These are phyloP conservation scores for Pica pica DNA, from an alignment of 2,113 vertebrate species.

Conservation along the genomic window DNA sequence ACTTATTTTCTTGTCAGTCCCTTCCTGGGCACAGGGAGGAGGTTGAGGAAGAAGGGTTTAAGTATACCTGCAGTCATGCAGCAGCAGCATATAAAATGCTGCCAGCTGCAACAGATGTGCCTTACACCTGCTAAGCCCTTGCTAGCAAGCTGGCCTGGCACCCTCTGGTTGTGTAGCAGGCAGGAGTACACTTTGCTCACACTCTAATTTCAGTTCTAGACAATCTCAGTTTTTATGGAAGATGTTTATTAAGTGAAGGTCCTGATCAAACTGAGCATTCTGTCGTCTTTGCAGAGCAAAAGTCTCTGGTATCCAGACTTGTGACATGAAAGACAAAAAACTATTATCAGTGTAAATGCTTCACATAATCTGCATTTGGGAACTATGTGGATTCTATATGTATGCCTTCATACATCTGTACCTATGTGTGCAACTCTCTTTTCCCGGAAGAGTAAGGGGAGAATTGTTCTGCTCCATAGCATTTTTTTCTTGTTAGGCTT, in stretches of 20 bases:
- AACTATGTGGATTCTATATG: background rate
- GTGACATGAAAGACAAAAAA: background rate
- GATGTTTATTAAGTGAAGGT: background rate
- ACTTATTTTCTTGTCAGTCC: background rate
- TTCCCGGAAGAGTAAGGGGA: background rate
- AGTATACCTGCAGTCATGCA: background rate
- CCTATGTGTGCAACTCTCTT: background rate
- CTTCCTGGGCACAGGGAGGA: background rate
- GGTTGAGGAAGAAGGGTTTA: background rate
- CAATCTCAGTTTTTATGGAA: background rate
- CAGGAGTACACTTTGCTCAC: background rate
- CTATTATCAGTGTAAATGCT: background rate
- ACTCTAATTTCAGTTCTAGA: background rate
- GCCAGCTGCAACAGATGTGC: constrained; percentile 21
- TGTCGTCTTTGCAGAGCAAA: background rate
- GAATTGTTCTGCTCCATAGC: background rate
- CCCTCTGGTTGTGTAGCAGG: background rate
- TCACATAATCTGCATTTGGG: background rate
- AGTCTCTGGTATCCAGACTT: background rate
- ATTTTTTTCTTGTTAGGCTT: background rate
- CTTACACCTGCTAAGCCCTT: background rate
- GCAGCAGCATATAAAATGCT: background rate
- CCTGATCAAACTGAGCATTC: background rate
- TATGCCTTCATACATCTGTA: background rate
- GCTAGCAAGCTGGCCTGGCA: background rate